phyloP scores from a whole-genome alignment of 2,113 vertebrate species.

The Oenanthe oenanthe region DNA sequence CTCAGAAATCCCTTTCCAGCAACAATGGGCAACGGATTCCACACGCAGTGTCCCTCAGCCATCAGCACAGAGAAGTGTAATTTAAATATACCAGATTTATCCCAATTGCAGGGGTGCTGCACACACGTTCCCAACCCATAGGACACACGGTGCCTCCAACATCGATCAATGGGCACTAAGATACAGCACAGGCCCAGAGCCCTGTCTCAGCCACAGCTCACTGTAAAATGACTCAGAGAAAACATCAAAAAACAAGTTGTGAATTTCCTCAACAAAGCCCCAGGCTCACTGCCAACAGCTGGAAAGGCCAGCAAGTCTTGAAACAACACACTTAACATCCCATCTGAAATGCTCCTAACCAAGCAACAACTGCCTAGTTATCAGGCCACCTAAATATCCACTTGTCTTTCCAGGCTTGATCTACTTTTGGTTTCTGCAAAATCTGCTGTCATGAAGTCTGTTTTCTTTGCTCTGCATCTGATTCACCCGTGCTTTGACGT shows the following conservation, averaged over 20 bases:
- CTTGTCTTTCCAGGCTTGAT: not conserved
- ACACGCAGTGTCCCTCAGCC: not conserved
- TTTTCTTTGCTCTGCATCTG: not conserved
- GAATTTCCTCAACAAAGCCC: not conserved
- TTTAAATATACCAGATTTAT: not conserved
- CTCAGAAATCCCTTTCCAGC: not conserved
- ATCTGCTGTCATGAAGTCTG: not conserved
- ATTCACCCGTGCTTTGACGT: not conserved
- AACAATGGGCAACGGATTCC: not conserved
- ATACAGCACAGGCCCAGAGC: not conserved
- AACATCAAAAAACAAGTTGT: not conserved
- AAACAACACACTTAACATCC: not conserved
- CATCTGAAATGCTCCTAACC: not conserved
- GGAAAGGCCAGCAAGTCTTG: not conserved
- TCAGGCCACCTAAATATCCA: not conserved
- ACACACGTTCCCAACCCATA: accelerated
- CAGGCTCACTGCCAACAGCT: not conserved
- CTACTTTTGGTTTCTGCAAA: not conserved
- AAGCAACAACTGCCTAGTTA: not conserved
- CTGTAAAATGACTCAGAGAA: not conserved
- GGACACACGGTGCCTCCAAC: not conserved
- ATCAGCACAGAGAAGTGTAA: not conserved
- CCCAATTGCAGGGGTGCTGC: not conserved
- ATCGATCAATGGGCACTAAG: accelerated
- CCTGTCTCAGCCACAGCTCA: not conserved